phyloP scores from a whole-genome alignment of 2,113 vertebrate genomes.

The Melanerpes aurifrons region DNA sequence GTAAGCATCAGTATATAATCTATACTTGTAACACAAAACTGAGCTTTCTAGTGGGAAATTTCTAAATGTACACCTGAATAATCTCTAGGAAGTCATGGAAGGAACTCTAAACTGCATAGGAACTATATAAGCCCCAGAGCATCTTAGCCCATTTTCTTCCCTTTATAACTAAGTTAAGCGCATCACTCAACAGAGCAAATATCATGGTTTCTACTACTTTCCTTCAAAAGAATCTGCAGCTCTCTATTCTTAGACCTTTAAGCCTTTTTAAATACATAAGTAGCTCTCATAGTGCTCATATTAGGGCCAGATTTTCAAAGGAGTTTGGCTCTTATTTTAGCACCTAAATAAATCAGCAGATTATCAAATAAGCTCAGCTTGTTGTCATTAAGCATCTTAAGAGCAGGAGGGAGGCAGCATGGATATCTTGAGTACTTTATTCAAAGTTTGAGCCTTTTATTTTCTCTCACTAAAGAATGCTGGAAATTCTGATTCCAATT shows the following conservation, averaged over 20 bases:
- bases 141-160: neutral
- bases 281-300: constrained; percentile 9
- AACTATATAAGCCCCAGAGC: no score
- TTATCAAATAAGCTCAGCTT: neutral
- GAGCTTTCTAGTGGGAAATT: neutral
- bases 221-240: neutral
- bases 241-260: constrained; percentile 38
- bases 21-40: neutral
- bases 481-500: neutral
- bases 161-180: neutral
- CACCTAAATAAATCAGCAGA: neutral
- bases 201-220: neutral
- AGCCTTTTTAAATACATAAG: constrained; percentile 54
- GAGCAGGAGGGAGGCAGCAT: neutral
- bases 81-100: neutral
- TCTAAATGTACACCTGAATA: neutral
- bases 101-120: neutral
- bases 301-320: constrained; percentile 14
- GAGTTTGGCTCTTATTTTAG: constrained; percentile 15
- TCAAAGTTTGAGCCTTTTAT: neutral
- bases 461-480: neutral
- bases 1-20: neutral
- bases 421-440: neutral
- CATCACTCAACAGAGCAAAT: neutral
- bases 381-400: neutral